phyloP scores from a whole-genome alignment of 2,888 invertebrate species.

The Nudaria mundana region DNA sequence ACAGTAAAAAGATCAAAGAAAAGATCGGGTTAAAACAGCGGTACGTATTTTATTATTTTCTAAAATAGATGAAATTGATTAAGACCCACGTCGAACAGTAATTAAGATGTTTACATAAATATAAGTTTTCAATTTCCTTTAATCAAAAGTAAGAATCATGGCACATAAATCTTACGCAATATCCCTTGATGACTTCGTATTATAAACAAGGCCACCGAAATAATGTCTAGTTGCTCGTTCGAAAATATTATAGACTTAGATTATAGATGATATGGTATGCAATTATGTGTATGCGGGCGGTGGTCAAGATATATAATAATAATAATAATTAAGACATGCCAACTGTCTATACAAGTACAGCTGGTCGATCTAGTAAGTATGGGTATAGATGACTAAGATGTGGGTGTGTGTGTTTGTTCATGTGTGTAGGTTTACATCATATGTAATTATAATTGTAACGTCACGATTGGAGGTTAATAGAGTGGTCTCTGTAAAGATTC shows the following conservation, averaged over 20 bases:
- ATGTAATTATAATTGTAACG: neutral
- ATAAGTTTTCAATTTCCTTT: conserved; percentile 2
- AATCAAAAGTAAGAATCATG: conserved; percentile 9
- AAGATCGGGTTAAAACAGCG: no score
- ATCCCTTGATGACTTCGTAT: conserved; percentile 42
- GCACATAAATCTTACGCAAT: conserved; percentile 40
- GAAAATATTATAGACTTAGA: conserved; percentile 47
- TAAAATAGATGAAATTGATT: neutral
- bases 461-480: conserved; percentile 1
- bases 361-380: neutral
- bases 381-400: neutral
- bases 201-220: conserved; percentile 52
- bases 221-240: conserved; percentile 42
- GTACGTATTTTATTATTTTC: no score
- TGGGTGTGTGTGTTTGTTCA: neutral
- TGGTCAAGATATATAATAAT: conserved; percentile 52
- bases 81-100: neutral
- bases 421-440: neutral
- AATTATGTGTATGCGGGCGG: conserved; percentile 53
- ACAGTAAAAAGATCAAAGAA: no score
- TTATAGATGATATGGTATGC: conserved; percentile 55
- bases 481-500: neutral
- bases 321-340: conserved; percentile 65
- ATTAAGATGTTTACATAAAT: conserved; percentile 1
- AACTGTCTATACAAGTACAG: conserved; percentile 18